phyloP scores from a whole-genome alignment of 2,113 vertebrate species.

The Tupaia chinensis region DNA sequence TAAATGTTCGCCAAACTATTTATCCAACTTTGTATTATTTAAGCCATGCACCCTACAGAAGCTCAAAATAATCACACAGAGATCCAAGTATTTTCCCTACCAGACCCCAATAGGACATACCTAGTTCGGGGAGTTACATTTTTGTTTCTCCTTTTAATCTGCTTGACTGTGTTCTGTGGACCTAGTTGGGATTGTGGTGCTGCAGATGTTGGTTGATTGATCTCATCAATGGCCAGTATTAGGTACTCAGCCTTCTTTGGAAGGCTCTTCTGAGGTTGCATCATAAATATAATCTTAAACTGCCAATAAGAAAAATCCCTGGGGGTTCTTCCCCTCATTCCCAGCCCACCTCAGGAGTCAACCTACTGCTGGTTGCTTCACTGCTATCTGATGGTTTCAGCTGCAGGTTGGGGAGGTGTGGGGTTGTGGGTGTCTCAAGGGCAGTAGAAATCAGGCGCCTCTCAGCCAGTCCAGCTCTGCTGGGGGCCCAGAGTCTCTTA shows the following conservation, averaged over 20 bases:
- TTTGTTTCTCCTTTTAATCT: slow-evolving; percentile 35
- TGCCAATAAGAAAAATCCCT: neutral
- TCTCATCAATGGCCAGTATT: neutral
- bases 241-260: neutral
- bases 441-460: neutral
- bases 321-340: neutral
- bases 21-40: slow-evolving; percentile 7
- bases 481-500: neutral
- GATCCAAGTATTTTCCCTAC: neutral
- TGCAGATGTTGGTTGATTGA: neutral
- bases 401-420: neutral
- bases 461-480: neutral
- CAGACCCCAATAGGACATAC: neutral
- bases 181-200: slow-evolving; percentile 29
- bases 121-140: neutral
- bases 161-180: neutral
- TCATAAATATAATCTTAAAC: slow-evolving; percentile 32
- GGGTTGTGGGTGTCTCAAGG: neutral
- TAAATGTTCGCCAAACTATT: neutral
- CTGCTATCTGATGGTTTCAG: neutral
- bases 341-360: neutral
- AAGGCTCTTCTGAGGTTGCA: neutral
- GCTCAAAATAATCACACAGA: neutral
- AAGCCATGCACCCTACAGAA: neutral
- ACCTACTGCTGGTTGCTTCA: neutral